These are phyloP conservation scores for Mya arenaria DNA, from an alignment of 1,140 invertebrate genomes.

Conservation along the genomic window DNA sequence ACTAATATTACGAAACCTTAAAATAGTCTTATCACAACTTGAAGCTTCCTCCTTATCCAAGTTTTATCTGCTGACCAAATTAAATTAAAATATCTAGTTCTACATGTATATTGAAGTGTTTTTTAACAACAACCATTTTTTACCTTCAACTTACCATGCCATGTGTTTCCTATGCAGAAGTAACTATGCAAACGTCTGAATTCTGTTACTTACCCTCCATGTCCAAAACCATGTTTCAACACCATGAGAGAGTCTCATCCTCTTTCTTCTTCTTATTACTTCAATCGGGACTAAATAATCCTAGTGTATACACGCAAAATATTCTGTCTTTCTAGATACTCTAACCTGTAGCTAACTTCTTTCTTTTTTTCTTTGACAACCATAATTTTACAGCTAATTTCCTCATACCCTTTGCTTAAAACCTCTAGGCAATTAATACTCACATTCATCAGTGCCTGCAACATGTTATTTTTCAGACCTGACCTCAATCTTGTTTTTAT, in stretches of 20 bases:
- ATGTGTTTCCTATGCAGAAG: no score
- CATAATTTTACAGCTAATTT: not conserved
- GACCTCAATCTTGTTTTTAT: constrained; percentile 21
- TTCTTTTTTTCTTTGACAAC: not conserved
- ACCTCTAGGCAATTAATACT: not conserved
- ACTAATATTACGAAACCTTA: no score
- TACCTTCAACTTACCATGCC: no score
- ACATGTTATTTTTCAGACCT: constrained; percentile 8
- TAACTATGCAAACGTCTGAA: constrained; percentile 2
- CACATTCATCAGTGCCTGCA: not conserved
- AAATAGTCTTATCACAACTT: no score
- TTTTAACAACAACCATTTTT: no score
- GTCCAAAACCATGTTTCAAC: constrained; percentile 15
- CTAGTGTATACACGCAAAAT: no score
- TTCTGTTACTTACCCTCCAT: constrained; percentile 16
- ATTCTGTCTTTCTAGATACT: no score
- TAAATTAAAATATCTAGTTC: no score
- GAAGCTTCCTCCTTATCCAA: no score
- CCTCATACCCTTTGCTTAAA: not conserved
- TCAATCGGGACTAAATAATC: constrained; percentile 3
- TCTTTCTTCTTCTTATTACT: constrained; percentile 18
- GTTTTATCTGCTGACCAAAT: no score
- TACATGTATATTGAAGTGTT: no score
- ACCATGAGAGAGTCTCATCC: constrained; percentile 19
- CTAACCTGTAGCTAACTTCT: not conserved